Evolutionary conservation across 2,797 vertebrate genomes (phyloP), one percentile per base, ranked within the genome.

Genomic region (Sebastiscus albofasciatus): DNA sequence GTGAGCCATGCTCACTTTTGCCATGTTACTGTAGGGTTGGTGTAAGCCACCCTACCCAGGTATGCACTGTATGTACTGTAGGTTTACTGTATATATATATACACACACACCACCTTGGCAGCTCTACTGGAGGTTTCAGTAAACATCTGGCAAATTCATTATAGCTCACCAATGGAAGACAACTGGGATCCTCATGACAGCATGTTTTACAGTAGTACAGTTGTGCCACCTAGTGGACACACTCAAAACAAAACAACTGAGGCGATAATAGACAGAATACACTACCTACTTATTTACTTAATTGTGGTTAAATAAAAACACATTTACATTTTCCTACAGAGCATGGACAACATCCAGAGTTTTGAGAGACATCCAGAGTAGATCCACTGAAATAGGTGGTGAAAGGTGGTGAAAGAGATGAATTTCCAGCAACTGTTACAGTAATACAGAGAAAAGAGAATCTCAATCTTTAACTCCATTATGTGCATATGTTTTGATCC

Each of bases 141-240:
- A 58, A 75, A 81, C 81, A 70, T 79, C 61, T 72, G 56, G 31
- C 16, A 75, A 70, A 83, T 26, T 36, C 56, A 82, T 10, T 59
- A 58, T 55, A 22, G 27, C 27, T 72, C 56, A 22, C 46, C 31
- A 56, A 61, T 24, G 26, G 12, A 5, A 33, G 54, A 79, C 46
- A 29, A 58, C 9, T 2, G 12, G 4, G 27, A 73, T 1, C 26
- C 4, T 62, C 6, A 16, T 31, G n/a, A 10, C 1, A 5, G 33
- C 2, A 8, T 56, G 49, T 46, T 64, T 29, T 46, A 75, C 22
- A 72, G 22, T 49, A 12, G 73, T 72, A 26, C 75, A 76, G 39
- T 79, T 59, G 18, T 55, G 84, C 84, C 94, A 91, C 87, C 94
- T 92, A 84, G 94, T 91, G 94, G 92, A 66, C n/a, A 27, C 14